Conservation (phyloP, 1,140 invertebrate genomes). For the Dendrolimus punctatus region DNA sequence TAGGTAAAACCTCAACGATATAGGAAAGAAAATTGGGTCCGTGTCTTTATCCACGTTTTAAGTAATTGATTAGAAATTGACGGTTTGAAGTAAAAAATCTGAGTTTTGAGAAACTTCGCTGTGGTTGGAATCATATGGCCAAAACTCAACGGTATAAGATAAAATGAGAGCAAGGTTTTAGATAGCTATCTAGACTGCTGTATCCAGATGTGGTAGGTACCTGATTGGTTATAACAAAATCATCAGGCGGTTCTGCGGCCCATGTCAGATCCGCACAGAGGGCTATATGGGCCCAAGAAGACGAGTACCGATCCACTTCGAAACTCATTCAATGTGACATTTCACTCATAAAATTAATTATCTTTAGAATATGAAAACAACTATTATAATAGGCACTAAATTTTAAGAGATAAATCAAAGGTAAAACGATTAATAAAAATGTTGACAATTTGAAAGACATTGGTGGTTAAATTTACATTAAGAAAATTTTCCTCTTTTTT, state of each 20-base stretch:
- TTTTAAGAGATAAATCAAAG: constrained; percentile 55
- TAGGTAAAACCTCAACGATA: too few species aligned
- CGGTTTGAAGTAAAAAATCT: too few species aligned
- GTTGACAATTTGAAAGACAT: constrained; percentile 67
- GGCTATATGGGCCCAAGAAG: constrained; percentile 64
- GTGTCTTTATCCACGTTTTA: too few species aligned
- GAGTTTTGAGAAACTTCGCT: too few species aligned
- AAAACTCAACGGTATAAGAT: too few species aligned
- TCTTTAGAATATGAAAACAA: constrained; percentile 53
- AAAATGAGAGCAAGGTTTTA: too few species aligned
- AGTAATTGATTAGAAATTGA: too few species aligned
- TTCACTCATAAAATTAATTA: constrained; percentile 56
- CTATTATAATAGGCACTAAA: constrained; percentile 62
- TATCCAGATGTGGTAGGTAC: constrained; percentile 24
- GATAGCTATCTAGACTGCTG: too few species aligned
- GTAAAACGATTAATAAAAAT: constrained; percentile 66
- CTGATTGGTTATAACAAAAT: constrained; percentile 63
- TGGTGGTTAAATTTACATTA: constrained; percentile 64
- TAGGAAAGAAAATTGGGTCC: too few species aligned
- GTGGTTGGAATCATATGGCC: too few species aligned
- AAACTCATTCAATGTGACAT: constrained; percentile 70
- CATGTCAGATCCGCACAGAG: constrained; percentile 67
- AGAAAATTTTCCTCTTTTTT: constrained; percentile 68
- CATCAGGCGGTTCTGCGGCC: constrained; percentile 58
- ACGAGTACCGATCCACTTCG: constrained; percentile 62